A percentile compares a stretch with the other conserved stretches of the same genome.
phyloP scores from a whole-genome alignment of 1,140 invertebrate genomes.

The Diabrotica virgifera region DNA sequence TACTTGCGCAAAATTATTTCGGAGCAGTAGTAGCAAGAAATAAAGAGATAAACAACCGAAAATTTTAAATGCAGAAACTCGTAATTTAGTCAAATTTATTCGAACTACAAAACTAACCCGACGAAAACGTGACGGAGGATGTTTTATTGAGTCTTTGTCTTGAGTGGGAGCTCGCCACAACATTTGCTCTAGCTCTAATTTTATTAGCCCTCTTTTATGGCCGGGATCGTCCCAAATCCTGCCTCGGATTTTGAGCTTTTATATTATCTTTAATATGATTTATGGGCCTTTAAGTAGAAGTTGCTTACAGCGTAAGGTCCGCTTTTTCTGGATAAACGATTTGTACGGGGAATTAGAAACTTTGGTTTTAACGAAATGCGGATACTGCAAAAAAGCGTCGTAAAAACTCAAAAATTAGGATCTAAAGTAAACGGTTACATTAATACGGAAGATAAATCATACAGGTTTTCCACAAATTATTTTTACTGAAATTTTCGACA shows the following conservation, averaged over 20 bases:
- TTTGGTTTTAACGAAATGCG: no score
- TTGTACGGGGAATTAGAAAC: no score
- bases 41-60: neutral
- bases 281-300: neutral
- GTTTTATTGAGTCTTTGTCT: constrained; percentile 12
- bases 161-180: constrained; percentile 8
- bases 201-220: constrained; percentile 13
- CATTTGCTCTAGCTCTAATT: constrained; percentile 9
- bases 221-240: neutral
- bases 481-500: no score
- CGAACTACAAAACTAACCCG: constrained; percentile 4
- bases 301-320: no score
- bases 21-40: neutral
- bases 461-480: no score
- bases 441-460: no score
- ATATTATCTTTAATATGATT: constrained; percentile 1
- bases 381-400: no score
- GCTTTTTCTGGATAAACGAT: no score
- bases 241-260: neutral
- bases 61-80: constrained; percentile 1
- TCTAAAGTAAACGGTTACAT: no score
- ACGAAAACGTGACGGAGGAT: constrained; percentile 9
- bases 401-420: no score
- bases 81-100: constrained; percentile 14
- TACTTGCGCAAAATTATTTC: no score